Evolutionary conservation across 35 echinoderm and acorn worm genomes (phyloP).

Genomic region (Apostichopus californicus): DNA sequence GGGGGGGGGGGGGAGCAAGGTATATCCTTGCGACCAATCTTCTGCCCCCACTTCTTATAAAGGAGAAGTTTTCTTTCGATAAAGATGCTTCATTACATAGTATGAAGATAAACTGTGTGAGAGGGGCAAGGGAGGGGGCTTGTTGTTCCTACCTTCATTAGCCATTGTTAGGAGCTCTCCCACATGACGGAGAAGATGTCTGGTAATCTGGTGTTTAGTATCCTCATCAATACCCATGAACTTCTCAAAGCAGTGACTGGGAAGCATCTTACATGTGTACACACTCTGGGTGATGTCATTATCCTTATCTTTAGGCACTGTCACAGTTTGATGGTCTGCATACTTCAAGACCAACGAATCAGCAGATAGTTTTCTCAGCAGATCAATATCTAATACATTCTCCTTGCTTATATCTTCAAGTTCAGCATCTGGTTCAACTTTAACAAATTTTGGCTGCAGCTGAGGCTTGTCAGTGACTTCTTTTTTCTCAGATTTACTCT

Average conservation of each 20-base stretch:
- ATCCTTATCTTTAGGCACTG: constrained; percentile 69
- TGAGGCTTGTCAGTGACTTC: constrained; percentile 17
- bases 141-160: constrained; percentile 53
- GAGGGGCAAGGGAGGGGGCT: too few species aligned
- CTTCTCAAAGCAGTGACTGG: constrained; percentile 85
- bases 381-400: constrained; percentile 81
- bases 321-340: constrained; percentile 71
- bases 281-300: constrained; percentile 67
- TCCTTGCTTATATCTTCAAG: constrained; percentile 34
- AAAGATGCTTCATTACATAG: too few species aligned
- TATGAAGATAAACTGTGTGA: too few species aligned
- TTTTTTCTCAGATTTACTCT: constrained; percentile 22
- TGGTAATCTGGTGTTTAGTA: constrained; percentile 83
- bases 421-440: constrained; percentile 28
- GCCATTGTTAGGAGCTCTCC: constrained; percentile 92
- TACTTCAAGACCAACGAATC: constrained; percentile 78
- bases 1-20: too few species aligned
- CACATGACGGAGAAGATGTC: constrained; percentile 89
- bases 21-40: too few species aligned
- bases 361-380: constrained; percentile 74
- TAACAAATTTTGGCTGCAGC: constrained; percentile 7
- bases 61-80: too few species aligned
- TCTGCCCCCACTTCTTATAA: too few species aligned
- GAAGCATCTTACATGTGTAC: constrained; percentile 93
- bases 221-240: constrained; percentile 79